phyloP scores from a whole-genome alignment of 1,140 invertebrate species.

The Hetaerina americana region DNA sequence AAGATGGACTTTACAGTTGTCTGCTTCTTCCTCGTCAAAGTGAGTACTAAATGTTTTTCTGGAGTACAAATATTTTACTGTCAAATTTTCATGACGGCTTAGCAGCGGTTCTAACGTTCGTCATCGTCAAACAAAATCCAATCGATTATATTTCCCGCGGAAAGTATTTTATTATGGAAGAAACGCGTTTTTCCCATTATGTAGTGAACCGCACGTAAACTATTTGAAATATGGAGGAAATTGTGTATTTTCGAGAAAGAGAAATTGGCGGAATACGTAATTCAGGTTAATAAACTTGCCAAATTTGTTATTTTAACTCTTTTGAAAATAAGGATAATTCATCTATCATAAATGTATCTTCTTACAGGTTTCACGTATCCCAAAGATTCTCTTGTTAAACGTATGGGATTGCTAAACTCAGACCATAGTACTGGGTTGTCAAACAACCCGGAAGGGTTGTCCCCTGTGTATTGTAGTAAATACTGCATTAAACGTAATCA shows the following conservation, averaged over 20 bases:
- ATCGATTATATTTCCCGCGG: too few relatives aligned
- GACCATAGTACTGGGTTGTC: not conserved
- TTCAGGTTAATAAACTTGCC: not conserved
- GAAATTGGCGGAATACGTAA: not conserved
- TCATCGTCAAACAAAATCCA: too few relatives aligned
- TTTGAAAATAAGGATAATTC: not conserved
- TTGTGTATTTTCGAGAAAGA: not conserved
- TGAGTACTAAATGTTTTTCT: too few relatives aligned
- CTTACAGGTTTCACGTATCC: not conserved
- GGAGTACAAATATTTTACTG: too few relatives aligned
- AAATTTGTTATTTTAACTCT: not conserved
- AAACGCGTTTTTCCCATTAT: too few relatives aligned
- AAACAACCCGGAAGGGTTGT: not conserved
- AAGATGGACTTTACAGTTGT: too few relatives aligned
- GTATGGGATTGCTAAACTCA: not conserved
- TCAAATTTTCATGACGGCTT: too few relatives aligned
- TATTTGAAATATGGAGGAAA: not conserved
- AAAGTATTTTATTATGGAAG: too few relatives aligned
- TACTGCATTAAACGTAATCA: conserved; percentile 20
- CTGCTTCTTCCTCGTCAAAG: too few relatives aligned
- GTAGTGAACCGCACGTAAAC: too few relatives aligned
- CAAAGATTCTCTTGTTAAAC: not conserved
- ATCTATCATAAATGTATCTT: not conserved
- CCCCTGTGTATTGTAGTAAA: not conserved
- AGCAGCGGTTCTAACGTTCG: too few relatives aligned